Percentiles rank a stretch among this genome's conserved stretches.
These are phyloP conservation scores for Plotosus lineatus DNA, from an alignment of 2,113 vertebrate species.

Conservation along the genomic window DNA sequence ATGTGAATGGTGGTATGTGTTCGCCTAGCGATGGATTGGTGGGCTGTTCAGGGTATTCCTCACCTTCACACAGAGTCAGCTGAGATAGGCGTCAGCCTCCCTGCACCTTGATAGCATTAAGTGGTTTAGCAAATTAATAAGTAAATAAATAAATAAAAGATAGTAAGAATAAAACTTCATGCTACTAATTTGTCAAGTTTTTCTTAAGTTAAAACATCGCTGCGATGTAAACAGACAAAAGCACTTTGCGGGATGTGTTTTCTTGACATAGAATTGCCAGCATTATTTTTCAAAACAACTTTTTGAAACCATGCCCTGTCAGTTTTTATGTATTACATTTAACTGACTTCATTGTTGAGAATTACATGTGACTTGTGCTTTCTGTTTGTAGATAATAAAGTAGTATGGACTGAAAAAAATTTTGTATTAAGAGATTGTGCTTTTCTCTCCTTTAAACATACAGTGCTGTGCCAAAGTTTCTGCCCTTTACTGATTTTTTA, in stretches of 20 bases:
- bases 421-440: background rate
- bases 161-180: background rate
- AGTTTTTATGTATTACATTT: background rate
- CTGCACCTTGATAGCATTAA: no score
- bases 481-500: no score
- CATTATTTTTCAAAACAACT: background rate
- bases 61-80: no score
- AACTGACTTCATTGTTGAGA: background rate
- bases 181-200: no score
- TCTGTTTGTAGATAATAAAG: background rate
- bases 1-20: no score
- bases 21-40: no score
- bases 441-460: background rate
- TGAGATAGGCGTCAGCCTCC: no score
- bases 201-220: background rate
- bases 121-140: no score
- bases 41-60: no score
- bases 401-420: background rate
- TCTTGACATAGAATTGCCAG: background rate
- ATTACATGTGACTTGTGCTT: background rate
- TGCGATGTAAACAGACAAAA: no score
- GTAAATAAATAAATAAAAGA: background rate
- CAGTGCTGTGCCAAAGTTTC: no score
- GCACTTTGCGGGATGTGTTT: background rate
- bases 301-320: background rate